These are phyloP conservation scores for Allacma fusca DNA, from an alignment of 2,888 invertebrate genomes.

Conservation along the genomic window DNA sequence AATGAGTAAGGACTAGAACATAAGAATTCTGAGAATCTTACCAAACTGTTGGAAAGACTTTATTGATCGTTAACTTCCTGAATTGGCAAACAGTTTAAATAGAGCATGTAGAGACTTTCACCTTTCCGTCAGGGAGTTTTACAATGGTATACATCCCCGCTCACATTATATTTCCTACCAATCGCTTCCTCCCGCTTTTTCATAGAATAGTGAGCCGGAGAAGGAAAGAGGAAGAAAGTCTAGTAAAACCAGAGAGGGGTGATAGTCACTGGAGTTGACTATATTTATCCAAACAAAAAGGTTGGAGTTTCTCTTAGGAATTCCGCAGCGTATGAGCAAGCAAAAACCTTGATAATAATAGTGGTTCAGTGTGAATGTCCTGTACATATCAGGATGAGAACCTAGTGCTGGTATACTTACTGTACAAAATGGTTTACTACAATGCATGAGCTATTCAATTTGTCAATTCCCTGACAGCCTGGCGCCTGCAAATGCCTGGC, in stretches of 20 bases:
- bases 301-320: constrained; percentile 9
- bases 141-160: too few species aligned
- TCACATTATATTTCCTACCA: neutral
- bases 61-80: constrained; percentile 33
- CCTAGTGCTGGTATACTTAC: neutral
- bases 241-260: neutral
- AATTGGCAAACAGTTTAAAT: constrained; percentile 27
- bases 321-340: neutral
- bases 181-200: neutral
- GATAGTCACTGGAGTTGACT: constrained; percentile 5
- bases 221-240: constrained; percentile 23
- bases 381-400: neutral
- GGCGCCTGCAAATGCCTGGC: constrained; percentile 38
- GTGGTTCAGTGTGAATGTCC: neutral
- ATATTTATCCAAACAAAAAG: constrained; percentile 21
- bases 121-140: neutral
- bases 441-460: constrained; percentile 35
- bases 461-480: constrained; percentile 37
- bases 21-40: too few species aligned
- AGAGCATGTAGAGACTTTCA: constrained; percentile 21
- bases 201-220: neutral
- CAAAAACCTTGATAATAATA: constrained; percentile 4
- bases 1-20: neutral
- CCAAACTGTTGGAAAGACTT: neutral
- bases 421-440: neutral